These are phyloP conservation scores for Macropis europaea DNA, from an alignment of 2,888 invertebrate species.

Conservation along the genomic window DNA sequence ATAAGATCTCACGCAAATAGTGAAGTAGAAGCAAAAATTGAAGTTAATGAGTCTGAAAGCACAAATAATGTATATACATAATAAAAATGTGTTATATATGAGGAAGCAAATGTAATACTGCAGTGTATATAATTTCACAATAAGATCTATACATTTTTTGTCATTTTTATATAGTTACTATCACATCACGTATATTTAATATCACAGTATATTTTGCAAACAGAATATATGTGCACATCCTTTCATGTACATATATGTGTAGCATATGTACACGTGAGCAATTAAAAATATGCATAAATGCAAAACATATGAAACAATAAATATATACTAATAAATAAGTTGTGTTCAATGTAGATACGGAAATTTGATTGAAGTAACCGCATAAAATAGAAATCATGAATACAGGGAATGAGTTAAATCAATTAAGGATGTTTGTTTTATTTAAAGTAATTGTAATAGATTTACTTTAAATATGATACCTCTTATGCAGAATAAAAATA, in stretches of 20 bases:
- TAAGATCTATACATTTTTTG: slow-evolving; percentile 18
- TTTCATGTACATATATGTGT: slow-evolving; percentile 4
- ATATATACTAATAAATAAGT: too few relatives aligned
- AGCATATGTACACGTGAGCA: too few relatives aligned
- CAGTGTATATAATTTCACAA: slow-evolving; percentile 28
- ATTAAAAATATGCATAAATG: slow-evolving; percentile 34
- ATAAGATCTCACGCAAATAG: too few relatives aligned
- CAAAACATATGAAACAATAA: not conserved
- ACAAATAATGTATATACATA: slow-evolving; percentile 22
- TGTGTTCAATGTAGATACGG: not conserved
- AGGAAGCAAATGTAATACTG: slow-evolving; percentile 16
- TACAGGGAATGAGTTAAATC: slow-evolving; percentile 19
- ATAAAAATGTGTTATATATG: slow-evolving; percentile 13
- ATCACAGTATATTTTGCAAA: slow-evolving; percentile 7
- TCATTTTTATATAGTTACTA: slow-evolving; percentile 1
- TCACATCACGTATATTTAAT: slow-evolving; percentile 7
- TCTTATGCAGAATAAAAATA: slow-evolving; percentile 23
- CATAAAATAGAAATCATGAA: not conserved
- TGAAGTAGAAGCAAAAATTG: too few relatives aligned
- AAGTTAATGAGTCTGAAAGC: not conserved
- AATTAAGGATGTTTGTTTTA: slow-evolving; percentile 30
- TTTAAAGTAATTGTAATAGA: slow-evolving; percentile 14
- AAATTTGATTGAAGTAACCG: not conserved
- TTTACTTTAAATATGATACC: slow-evolving; percentile 44
- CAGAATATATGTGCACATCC: not conserved